Evolutionary conservation across 2,888 invertebrate genomes (phyloP).

Genomic region (Leucophenga maculata): DNA sequence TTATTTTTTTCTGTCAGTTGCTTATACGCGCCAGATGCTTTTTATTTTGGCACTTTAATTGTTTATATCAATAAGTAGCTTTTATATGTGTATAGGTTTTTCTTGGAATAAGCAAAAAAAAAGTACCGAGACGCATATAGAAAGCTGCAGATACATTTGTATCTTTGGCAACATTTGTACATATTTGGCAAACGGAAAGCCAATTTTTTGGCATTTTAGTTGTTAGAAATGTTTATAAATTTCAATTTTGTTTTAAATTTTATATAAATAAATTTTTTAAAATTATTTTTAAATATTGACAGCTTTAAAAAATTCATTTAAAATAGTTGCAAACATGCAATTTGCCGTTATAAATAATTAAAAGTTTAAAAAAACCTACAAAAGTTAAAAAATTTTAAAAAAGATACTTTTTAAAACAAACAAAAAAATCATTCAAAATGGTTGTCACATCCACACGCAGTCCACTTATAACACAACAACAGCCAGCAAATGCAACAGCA

Average conservation of each 20-base stretch:
- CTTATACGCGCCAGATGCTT: neutral
- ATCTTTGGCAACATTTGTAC: neutral
- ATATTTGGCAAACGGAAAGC: no score
- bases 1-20: slow-evolving; percentile 46
- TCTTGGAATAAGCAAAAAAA: slow-evolving; percentile 10
- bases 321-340: neutral
- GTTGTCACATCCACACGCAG: slow-evolving; percentile 69
- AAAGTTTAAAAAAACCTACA: neutral
- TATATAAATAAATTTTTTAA: no score
- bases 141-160: slow-evolving; percentile 6
- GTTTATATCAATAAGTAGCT: slow-evolving; percentile 51
- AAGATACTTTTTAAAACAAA: neutral
- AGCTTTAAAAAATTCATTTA: neutral
- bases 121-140: neutral
- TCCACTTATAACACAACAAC: slow-evolving; percentile 60
- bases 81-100: slow-evolving; percentile 34
- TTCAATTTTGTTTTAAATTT: no score
- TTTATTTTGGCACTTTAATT: slow-evolving; percentile 39
- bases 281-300: neutral
- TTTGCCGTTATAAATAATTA: no score
- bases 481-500: slow-evolving; percentile 49
- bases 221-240: no score
- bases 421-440: slow-evolving; percentile 49
- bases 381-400: slow-evolving; percentile 18
- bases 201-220: no score